A percentile compares a stretch with the other conserved stretches of the same genome.
phyloP scores from a whole-genome alignment of 2,797 vertebrate species.

The Scarus forsteni region DNA sequence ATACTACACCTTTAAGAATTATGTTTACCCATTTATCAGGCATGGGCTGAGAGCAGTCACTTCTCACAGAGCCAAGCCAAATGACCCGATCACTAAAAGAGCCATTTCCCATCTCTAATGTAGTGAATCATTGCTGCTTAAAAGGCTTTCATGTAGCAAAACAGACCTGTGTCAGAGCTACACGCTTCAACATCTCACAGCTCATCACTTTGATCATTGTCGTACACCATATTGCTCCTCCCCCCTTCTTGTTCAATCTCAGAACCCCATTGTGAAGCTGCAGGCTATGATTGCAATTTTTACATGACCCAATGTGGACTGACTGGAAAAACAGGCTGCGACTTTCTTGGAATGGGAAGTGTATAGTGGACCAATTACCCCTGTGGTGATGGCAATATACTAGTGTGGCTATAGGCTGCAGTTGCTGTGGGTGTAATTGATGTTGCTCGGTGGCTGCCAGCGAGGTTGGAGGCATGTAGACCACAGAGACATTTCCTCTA shows the following conservation, averaged over 20 bases:
- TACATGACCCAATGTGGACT: constrained; percentile 71
- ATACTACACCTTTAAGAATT: no score
- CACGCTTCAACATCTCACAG: constrained; percentile 22
- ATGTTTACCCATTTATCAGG: no score
- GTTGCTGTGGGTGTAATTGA: constrained; percentile 80
- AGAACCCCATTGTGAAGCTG: constrained; percentile 57
- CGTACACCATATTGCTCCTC: constrained; percentile 29
- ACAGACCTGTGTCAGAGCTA: constrained; percentile 6
- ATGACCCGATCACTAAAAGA: no score
- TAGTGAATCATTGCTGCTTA: background rate
- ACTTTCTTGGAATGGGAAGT: constrained; percentile 79
- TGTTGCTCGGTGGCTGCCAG: constrained; percentile 79
- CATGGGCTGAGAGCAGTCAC: no score
- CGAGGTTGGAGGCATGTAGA: constrained; percentile 76
- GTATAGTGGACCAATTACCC: constrained; percentile 83
- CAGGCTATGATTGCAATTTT: constrained; percentile 73
- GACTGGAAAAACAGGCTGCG: constrained; percentile 77
- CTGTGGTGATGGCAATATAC: constrained; percentile 79
- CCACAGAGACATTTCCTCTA: constrained; percentile 77
- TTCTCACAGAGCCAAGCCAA: no score
- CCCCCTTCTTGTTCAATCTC: constrained; percentile 62
- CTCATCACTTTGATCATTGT: constrained; percentile 43
- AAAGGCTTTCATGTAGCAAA: constrained; percentile 27
- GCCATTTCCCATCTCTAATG: no score
- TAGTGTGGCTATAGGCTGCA: constrained; percentile 71